Conservation (phyloP, 1,140 invertebrate species). For the Atta cephalotes region DNA sequence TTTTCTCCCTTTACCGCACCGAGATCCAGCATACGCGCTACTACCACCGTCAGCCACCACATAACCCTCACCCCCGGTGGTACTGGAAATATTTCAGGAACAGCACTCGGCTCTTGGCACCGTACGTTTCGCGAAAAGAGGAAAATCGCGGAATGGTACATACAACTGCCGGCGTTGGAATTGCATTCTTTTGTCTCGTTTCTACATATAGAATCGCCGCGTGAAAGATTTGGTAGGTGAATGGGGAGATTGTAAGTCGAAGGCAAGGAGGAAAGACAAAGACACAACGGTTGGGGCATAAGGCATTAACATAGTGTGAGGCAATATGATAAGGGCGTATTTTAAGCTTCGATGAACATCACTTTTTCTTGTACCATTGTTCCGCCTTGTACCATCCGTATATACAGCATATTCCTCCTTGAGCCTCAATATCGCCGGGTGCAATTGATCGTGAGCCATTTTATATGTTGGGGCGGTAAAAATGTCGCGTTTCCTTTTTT, state of each 20-base stretch:
- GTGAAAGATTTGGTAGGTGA: constrained; percentile 18
- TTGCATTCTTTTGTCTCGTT: constrained; percentile 70
- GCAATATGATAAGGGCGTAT: constrained; percentile 77
- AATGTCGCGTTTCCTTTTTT: constrained; percentile 72
- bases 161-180: constrained; percentile 47
- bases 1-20: constrained; percentile 1
- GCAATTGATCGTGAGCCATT: constrained; percentile 77
- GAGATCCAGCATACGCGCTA: constrained; percentile 7
- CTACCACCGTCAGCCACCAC: constrained; percentile 3
- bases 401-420: constrained; percentile 64
- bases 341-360: constrained; percentile 78
- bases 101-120: constrained; percentile 69
- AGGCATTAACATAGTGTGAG: constrained; percentile 20
- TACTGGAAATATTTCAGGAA: constrained; percentile 74
- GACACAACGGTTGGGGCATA: not conserved
- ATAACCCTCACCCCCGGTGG: not conserved
- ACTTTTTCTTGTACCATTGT: constrained; percentile 52
- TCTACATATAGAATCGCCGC: constrained; percentile 43
- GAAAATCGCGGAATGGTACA: constrained; percentile 55
- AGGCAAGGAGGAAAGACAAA: not conserved
- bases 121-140: constrained; percentile 67
- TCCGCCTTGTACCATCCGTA: constrained; percentile 49
- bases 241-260: constrained; percentile 16
- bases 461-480: constrained; percentile 75
- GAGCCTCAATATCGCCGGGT: constrained; percentile 73